Evolutionary conservation across 2,888 invertebrate species (phyloP), one percentile per base, ranked within the genome.

Genomic region (Mythimna impura): DNA sequence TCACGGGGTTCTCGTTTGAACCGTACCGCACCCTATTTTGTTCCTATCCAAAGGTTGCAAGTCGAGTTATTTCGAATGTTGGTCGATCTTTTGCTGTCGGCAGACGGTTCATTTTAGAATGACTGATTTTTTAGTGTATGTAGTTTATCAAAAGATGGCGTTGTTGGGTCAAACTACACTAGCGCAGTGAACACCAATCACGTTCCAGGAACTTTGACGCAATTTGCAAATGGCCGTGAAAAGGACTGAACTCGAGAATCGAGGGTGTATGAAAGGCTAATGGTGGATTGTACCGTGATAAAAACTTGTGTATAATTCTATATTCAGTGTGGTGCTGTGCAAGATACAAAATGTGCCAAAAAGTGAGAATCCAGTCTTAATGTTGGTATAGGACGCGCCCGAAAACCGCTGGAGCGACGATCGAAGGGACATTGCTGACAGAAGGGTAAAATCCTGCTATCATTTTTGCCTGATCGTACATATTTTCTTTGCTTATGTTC

Each of bases 141-240:
- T 82, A 74, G 73, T 40, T 22, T 47, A 36, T 71, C 89, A 87
- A 87, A 82, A 96, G 96, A 91, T 91, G 89, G 91, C 94, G 90
- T 85, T 85, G 75, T 77, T 64, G 80, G 74, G 80, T 80, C 86
- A 86, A 90, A 93, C 91, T 90, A 91, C 89, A 93, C 91, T 91
- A 93, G 94, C 94, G 93, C 93, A 93, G 90, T 91, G 90, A 88
- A 88, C 86, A 91, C 96, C 96, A 96, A 96, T 96, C 94, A 93
- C 89, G 90, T 90, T 91, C 85, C 89, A 93, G 93, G 91, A 92
- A 93, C 92, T 96, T 96, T 96, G 96, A 96, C 96, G 96, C 96
- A 96, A 96, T 96, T 96, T 96, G 96, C 96, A 96, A 96, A 96
- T 96, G 96, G 96, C 96, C 96, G 96, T 95, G 94, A 94, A 94